Base-by-base conservation (phyloP, 2,113 vertebrate species). In the Periophthalmus modestus region DNA sequence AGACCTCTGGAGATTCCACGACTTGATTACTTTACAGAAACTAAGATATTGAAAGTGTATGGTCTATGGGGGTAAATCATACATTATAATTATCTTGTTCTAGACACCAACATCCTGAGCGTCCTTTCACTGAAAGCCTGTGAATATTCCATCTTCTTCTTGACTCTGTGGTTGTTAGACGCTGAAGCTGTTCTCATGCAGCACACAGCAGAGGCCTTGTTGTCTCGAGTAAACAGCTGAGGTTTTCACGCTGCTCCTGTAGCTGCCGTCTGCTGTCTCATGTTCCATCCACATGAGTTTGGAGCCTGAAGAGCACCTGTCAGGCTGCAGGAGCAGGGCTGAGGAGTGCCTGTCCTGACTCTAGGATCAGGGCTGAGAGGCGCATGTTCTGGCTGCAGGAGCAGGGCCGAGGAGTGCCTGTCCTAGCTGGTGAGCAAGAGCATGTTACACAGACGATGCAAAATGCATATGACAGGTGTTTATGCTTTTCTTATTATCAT, bases 201-300 rank as follows among this genome's bases (percentile, higher is more conserved):
- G 36, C 36, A 66, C 65, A 47, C 65, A 66, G 65, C 34, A 66
- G 65, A 23, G 4, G 61, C 14, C 61, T 14, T 7, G 5, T 18
- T 46, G 34, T 47, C 34, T 66, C 19, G 19, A 46, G 18, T 66
- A 66, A 66, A 66, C 36, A 43, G 39, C 65, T 66, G 65, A 66
- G n/a, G n/a, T 66, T 46, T 47, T 23, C 46, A 10, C 39, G 39
- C 65, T 47, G n/a, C 39, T 66, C 65, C 65, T 46, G 36, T 66
- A 21, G 65, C 39, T 47, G 33, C 61, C 33, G 28, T 63, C 61
- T 36, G 61, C 61, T 19, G 33, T 9, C 61, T 36, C 33, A 63
- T 63, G 61, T 63, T 33, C 15, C 61, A 36, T 18, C 61, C 61
- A 34, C 61, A 63, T 63, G 61, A 63, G 61, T 63, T 16, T 61